These are phyloP conservation scores for Nibea coibor DNA, from an alignment of 2,113 vertebrate genomes.

Conservation along the genomic window DNA sequence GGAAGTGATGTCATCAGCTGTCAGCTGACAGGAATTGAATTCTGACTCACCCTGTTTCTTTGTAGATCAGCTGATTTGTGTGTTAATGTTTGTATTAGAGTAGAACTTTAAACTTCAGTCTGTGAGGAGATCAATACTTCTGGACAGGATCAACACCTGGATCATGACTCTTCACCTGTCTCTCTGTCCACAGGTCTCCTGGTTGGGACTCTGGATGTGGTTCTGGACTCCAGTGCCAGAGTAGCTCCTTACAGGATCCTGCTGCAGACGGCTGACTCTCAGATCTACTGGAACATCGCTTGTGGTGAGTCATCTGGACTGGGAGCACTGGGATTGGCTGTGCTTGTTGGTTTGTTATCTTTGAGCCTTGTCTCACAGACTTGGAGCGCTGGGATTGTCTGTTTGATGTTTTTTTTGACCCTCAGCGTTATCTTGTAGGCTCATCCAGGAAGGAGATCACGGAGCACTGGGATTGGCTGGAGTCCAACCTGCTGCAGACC, in stretches of 20 bases:
- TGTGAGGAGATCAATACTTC: not conserved
- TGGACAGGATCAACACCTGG: not conserved
- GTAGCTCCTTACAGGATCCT: conserved; percentile 97
- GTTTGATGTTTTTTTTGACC: not conserved
- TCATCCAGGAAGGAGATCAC: conserved; percentile 97
- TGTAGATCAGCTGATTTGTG: not conserved
- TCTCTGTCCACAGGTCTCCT: conserved; percentile 87
- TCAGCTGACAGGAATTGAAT: not conserved
- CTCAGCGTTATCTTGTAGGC: conserved; percentile 79
- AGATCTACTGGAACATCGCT: conserved; percentile 95
- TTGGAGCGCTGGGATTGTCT: not conserved
- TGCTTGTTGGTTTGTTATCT: not conserved
- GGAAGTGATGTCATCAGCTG: too few relatives aligned
- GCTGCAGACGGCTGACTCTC: conserved; percentile 95
- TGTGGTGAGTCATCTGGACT: conserved; percentile 85
- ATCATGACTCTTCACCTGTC: not conserved
- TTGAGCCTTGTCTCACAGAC: not conserved
- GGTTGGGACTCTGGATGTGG: conserved; percentile 96
- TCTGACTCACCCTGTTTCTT: not conserved
- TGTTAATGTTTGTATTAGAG: not conserved
- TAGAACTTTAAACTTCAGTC: not conserved
- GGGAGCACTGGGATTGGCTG: not conserved
- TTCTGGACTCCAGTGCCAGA: conserved; percentile 96
- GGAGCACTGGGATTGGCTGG: conserved; percentile 97
- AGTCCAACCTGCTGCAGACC: conserved; percentile 95